Base-by-base conservation (phyloP, 92 coral and sea anemone species). In the Muricea muricata region DNA sequence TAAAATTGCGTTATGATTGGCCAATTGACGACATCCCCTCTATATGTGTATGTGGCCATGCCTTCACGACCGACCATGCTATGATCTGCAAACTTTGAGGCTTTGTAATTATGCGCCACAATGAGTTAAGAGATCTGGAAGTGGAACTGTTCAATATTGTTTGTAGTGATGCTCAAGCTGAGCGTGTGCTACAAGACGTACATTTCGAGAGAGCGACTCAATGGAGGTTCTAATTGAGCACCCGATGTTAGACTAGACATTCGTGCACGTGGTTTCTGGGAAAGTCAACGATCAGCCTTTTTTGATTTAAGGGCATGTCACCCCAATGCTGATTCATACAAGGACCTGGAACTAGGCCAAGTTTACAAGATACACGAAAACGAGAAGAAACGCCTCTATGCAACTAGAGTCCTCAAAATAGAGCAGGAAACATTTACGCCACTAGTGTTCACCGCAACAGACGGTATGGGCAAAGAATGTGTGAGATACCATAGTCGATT, bases 41-140 rank as follows among this genome's bases (percentile, higher is more conserved):
- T 1, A 47, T 18, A 9, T 88, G 92, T 29, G 70, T 76, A 0
- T 88, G 92, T 67, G 92, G 92, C 34, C 89, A 88, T n/a, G 0
- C 6, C 1, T 84, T 77, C 54, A 28, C 11, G 4, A 84, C 77
- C 8, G 88, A 76, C 65, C 91, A 88, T 37, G 73, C 91, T 34
- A 84, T 82, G 91, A 65, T 82, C 42, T 83, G 65, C 79, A 0
- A 68, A 82, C 57, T 33, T 87, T 81, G 73, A 4, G 81, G 81
- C 33, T 80, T 87, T 40, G 82, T 57, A 63, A n/a, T n/a, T n/a
- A n/a, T n/a, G n/a, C 81, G 80, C 41, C 87, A 87, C 42, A 87
- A 81, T 26, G 84, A 87, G 32, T 17, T 81, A 17, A 79, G 87
- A 26, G 85, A 88, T 42, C 45, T 76, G 30, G 91, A 88, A 45